A percentile compares a stretch with the other conserved stretches of the same genome.
Evolutionary conservation across 2,888 invertebrate species (phyloP).

Genomic region (Cecidostiba fungosa): DNA sequence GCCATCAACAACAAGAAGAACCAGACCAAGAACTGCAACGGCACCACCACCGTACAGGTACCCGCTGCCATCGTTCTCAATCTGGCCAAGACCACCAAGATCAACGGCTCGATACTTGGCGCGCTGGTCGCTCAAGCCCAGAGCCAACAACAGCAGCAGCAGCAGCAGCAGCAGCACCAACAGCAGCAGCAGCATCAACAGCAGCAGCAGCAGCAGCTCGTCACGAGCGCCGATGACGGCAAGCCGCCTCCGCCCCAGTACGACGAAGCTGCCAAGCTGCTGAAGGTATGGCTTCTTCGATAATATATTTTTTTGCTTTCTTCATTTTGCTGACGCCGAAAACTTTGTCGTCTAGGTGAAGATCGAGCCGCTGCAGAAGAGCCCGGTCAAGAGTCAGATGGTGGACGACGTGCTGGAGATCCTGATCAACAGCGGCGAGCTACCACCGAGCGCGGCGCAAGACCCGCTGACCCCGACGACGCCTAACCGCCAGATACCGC

Average conservation of each 20-base stretch:
- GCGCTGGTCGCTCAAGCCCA: slow-evolving; percentile 78
- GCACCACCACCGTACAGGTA: slow-evolving; percentile 73
- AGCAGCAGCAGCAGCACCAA: slow-evolving; percentile 74
- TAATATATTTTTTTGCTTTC: neutral
- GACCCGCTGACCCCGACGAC: slow-evolving; percentile 84
- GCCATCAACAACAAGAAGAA: slow-evolving; percentile 79
- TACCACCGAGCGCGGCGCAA: slow-evolving; percentile 93
- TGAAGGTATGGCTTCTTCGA: slow-evolving; percentile 78
- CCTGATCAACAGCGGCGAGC: slow-evolving; percentile 94
- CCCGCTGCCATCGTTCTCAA: slow-evolving; percentile 78
- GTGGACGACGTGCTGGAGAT: slow-evolving; percentile 97
- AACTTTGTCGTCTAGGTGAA: slow-evolving; percentile 72
- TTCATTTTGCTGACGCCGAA: too few species aligned
- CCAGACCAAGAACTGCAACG: slow-evolving; percentile 74
- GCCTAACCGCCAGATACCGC: slow-evolving; percentile 79
- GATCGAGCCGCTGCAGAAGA: slow-evolving; percentile 79
- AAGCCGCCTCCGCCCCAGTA: slow-evolving; percentile 86
- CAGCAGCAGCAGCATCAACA: slow-evolving; percentile 74
- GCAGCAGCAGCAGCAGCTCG: slow-evolving; percentile 74
- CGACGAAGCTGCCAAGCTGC: slow-evolving; percentile 86
- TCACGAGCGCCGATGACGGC: slow-evolving; percentile 75
- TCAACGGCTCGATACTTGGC: slow-evolving; percentile 77
- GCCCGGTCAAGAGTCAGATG: slow-evolving; percentile 86
- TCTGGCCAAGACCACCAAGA: slow-evolving; percentile 76
- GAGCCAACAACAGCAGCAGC: slow-evolving; percentile 74